These are phyloP conservation scores for Ophioninae sp. DNA, from an alignment of 2,888 invertebrate genomes.

Conservation along the genomic window DNA sequence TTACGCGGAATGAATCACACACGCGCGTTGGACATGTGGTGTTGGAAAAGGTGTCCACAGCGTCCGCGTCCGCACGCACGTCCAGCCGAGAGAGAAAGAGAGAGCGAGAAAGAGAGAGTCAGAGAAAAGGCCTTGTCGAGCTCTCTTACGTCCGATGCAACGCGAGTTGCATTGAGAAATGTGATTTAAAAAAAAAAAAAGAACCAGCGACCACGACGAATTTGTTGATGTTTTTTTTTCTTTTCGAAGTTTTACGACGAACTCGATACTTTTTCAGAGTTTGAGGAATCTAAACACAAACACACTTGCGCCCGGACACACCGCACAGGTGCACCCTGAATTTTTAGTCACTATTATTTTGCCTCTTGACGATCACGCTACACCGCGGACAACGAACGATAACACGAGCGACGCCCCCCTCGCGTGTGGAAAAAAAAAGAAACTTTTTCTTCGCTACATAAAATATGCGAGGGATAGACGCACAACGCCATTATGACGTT, in stretches of 20 bases:
- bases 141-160: neutral
- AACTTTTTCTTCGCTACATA: constrained; percentile 69
- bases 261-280: neutral
- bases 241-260: neutral
- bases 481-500: constrained; percentile 75
- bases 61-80: constrained; percentile 1
- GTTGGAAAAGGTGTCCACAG: neutral
- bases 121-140: neutral
- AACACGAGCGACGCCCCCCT: constrained; percentile 36
- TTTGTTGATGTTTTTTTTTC: neutral
- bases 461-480: constrained; percentile 75
- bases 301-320: neutral
- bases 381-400: neutral
- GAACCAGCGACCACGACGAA: too few relatives aligned
- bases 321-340: neutral
- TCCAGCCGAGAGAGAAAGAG: neutral
- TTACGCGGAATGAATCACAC: constrained; percentile 27
- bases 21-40: neutral
- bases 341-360: neutral
- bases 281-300: constrained; percentile 15
- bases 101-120: neutral
- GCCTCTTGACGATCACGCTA: neutral
- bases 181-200: neutral
- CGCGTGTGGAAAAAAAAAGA: constrained; percentile 15
- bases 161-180: neutral